A percentile compares a stretch with the other conserved stretches of the same genome.
Conservation (phyloP, 1,140 invertebrate species). For the Pissodes strobi region DNA sequence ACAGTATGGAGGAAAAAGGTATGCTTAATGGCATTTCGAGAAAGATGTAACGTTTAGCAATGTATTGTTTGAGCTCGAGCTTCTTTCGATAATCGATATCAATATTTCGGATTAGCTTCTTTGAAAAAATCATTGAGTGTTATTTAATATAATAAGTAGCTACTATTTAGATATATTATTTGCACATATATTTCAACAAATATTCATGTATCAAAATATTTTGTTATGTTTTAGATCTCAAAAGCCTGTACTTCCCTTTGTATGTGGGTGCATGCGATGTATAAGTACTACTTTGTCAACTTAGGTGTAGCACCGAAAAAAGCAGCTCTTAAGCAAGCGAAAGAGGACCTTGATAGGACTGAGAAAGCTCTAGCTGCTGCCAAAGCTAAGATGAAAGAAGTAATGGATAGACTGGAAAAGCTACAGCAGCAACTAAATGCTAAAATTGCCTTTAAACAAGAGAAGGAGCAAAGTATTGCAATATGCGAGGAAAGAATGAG, state of each 20-base stretch:
- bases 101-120: no score
- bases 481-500: constrained; percentile 77
- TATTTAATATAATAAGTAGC: no score
- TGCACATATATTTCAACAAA: no score
- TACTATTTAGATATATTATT: no score
- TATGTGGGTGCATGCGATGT: constrained; percentile 71
- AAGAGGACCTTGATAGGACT: constrained; percentile 64
- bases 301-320: constrained; percentile 65
- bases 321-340: constrained; percentile 63
- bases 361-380: constrained; percentile 65
- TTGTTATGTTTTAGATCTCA: constrained; percentile 61
- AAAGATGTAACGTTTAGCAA: no score
- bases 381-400: constrained; percentile 63
- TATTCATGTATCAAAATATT: no score
- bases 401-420: constrained; percentile 65
- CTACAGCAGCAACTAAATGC: constrained; percentile 67
- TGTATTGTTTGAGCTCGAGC: no score
- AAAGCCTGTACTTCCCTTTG: constrained; percentile 78
- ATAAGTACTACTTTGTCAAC: constrained; percentile 67
- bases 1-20: no score
- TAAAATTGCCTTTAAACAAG: constrained; percentile 65
- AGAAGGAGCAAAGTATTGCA: constrained; percentile 76
- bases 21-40: no score
- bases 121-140: no score
- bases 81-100: no score